These are phyloP conservation scores for Drosophila sucinea DNA, from an alignment of 1,140 invertebrate genomes.

Conservation along the genomic window DNA sequence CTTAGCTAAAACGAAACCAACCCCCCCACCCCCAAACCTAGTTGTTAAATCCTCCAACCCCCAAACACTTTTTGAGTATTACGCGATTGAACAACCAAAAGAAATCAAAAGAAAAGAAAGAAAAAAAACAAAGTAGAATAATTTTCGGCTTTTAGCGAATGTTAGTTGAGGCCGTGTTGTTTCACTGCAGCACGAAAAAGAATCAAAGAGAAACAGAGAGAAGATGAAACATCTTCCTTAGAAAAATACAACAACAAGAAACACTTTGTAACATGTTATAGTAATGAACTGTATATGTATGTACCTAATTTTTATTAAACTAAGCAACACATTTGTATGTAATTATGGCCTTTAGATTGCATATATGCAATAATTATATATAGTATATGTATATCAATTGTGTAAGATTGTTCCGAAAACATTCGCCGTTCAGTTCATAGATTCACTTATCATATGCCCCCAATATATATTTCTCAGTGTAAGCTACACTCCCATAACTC, in stretches of 20 bases:
- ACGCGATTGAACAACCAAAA: conserved; percentile 62
- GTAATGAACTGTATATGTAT: conserved; percentile 42
- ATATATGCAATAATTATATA: conserved; percentile 11
- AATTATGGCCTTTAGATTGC: conserved; percentile 18
- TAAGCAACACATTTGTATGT: conserved; percentile 34
- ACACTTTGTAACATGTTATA: conserved; percentile 55
- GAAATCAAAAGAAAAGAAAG: conserved; percentile 42
- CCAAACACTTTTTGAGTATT: conserved; percentile 52
- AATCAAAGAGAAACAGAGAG: neutral
- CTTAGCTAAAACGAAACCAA: conserved; percentile 56
- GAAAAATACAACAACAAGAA: conserved; percentile 14
- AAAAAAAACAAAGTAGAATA: conserved; percentile 44
- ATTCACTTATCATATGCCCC: neutral
- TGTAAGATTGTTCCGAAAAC: conserved; percentile 3
- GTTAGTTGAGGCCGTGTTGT: conserved; percentile 46
- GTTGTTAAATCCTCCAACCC: conserved; percentile 31
- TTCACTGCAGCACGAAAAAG: conserved; percentile 15
- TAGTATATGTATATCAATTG: neutral
- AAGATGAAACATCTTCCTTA: conserved; percentile 6
- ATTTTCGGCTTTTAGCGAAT: conserved; percentile 72
- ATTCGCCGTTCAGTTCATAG: neutral
- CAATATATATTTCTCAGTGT: conserved; percentile 1
- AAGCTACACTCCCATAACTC: neutral
- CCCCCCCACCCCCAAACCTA: conserved; percentile 20
- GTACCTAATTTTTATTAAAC: conserved; percentile 51